Evolutionary conservation across 2,797 vertebrate genomes (phyloP).

Genomic region (Acrossocheilus wenchowensis): DNA sequence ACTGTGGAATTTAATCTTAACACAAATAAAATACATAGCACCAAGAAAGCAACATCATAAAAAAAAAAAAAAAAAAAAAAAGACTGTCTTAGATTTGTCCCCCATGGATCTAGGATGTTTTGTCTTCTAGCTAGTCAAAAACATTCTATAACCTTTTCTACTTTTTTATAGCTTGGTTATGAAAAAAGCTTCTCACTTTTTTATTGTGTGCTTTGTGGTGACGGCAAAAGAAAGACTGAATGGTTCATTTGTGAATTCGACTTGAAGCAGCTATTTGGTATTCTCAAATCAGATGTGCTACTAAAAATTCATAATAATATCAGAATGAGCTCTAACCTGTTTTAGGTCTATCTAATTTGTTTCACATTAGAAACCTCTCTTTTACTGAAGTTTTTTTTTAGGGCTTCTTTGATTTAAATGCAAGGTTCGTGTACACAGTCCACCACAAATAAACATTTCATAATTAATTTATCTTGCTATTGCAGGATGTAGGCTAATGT

Average conservation of each 20-base stretch:
- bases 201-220: neutral
- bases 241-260: too few species aligned
- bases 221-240: neutral
- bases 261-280: too few species aligned
- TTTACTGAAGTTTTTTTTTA: neutral
- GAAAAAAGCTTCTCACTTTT: too few species aligned
- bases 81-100: slow-evolving; percentile 80
- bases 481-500: too few species aligned
- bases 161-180: slow-evolving; percentile 46
- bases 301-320: neutral
- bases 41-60: slow-evolving; percentile 83
- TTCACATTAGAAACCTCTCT: neutral
- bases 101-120: slow-evolving; percentile 84
- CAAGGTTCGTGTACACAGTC: too few species aligned
- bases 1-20: slow-evolving; percentile 99
- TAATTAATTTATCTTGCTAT: too few species aligned
- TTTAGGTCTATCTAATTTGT: neutral
- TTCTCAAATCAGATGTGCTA: neutral
- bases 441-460: too few species aligned
- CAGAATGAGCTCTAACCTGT: neutral
- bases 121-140: slow-evolving; percentile 82
- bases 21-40: slow-evolving; percentile 85
- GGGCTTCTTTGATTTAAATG: too few species aligned
- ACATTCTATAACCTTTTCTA: slow-evolving; percentile 79
- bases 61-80: too few species aligned